phyloP scores from a whole-genome alignment of 2,113 vertebrate species.

The Brachypteracias leptosomus region DNA sequence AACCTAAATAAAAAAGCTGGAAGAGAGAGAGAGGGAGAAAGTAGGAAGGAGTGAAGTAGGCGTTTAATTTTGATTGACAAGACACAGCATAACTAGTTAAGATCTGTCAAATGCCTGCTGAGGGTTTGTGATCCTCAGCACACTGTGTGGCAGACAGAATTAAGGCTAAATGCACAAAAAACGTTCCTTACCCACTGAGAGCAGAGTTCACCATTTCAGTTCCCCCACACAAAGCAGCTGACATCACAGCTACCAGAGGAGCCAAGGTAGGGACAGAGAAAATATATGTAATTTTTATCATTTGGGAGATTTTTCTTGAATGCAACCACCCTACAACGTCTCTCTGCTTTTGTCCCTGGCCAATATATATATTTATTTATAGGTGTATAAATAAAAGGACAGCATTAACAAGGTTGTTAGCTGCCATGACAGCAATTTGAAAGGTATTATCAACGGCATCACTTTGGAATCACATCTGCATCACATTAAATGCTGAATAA shows the following conservation, averaged over 20 bases:
- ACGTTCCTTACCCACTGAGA: background rate
- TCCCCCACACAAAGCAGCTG: background rate
- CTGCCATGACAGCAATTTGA: background rate
- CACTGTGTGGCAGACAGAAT: conserved; percentile 7
- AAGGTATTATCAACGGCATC: background rate
- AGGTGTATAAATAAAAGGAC: background rate
- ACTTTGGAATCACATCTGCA: background rate
- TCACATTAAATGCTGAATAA: background rate
- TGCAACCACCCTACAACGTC: background rate
- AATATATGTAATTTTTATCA: background rate
- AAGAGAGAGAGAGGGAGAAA: conserved; percentile 44
- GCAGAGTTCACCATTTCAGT: background rate
- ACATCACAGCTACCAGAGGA: background rate
- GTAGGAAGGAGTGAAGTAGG: conserved; percentile 56
- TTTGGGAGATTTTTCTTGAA: background rate
- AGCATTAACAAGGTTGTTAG: background rate
- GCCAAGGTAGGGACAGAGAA: background rate
- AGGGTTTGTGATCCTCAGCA: conserved; percentile 42
- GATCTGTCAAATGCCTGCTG: conserved; percentile 53
- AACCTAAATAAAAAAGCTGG: conserved; percentile 56
- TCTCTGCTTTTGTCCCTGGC: background rate
- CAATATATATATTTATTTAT: too few species aligned
- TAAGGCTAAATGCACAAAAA: conserved; percentile 8
- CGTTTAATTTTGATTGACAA: conserved; percentile 63
- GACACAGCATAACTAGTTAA: conserved; percentile 36